Evolutionary conservation across 2,888 invertebrate genomes (phyloP), one percentile per base, ranked within the genome.

Genomic region (Teleogryllus oceanicus): DNA sequence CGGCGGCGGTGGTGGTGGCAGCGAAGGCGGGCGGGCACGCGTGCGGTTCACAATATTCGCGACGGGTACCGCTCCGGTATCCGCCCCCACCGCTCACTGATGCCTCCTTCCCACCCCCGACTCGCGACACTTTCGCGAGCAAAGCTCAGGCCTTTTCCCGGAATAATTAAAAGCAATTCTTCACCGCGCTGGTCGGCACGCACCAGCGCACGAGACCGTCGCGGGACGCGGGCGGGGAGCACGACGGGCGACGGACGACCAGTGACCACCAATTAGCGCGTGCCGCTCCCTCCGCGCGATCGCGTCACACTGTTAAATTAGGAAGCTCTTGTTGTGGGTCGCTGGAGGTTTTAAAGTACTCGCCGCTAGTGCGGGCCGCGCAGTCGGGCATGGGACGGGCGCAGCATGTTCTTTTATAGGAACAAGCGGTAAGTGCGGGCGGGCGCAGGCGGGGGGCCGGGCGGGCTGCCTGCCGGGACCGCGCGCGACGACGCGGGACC

Each of bases 121-220:
- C 37, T 37, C 37, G 37, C 37, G 37, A 37, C 37, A 37, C 37
- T 1, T 0, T 37, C 37, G 37, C 8, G 37, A 5, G 5, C 37
- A 5, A 37, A 37, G 8, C 8, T 37, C 37, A 37, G 8, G 37
- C 37, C 8, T 11, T 0, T 13, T 62, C 62, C 62, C n/a, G 62
- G 62, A 62, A 62, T 62, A n/a, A 62, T 62, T 62, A n/a, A 37
- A n/a, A 62, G 62, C 62, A n/a, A 62, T 62, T 62, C 62, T 62
- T 13, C 4, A 62, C 16, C 62, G 8, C 13, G 11, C 37, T 37
- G 37, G 37, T 37, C 62, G 62, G 62, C 62, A 37, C 62, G n/a
- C 62, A 62, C 62, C 0, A 13, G 62, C 11, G 10, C 0, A 10
- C 62, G 62, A 62, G 16, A 10, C 8, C 13, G 62, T 10, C 62